Conservation (phyloP, 2,797 vertebrate genomes). For the Hippoglossus hippoglossus region DNA sequence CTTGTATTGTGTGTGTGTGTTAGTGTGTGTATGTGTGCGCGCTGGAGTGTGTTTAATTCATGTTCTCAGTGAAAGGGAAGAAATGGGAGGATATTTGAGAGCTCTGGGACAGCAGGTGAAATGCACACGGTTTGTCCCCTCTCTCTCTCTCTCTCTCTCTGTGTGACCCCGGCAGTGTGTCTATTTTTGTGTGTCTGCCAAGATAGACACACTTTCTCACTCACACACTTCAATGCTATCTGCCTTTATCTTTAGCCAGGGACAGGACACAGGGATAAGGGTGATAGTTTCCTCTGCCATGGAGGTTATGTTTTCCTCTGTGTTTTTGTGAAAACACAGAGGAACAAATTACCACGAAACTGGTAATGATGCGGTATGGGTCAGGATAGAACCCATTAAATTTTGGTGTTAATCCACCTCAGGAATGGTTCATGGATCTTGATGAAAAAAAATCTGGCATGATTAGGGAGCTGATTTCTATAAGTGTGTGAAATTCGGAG, state of each 20-base stretch:
- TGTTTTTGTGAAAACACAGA: no score
- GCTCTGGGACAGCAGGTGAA: constrained; percentile 61
- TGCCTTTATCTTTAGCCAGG: constrained; percentile 1
- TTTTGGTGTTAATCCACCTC: no score
- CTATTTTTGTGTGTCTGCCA: constrained; percentile 22
- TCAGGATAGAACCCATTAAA: no score
- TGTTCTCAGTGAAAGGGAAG: constrained; percentile 64
- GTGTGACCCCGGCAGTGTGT: constrained; percentile 3
- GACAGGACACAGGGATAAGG: background rate
- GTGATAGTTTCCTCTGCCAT: no score
- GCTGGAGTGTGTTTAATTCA: constrained; percentile 52
- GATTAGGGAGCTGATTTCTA: no score
- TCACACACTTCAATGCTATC: background rate
- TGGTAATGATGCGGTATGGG: no score
- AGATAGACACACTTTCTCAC: background rate
- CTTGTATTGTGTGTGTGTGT: constrained; percentile 17
- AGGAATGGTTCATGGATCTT: no score
- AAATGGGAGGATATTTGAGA: constrained; percentile 64
- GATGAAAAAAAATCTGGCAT: no score
- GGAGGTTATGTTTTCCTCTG: no score
- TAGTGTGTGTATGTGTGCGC: constrained; percentile 1
- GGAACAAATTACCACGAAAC: no score
- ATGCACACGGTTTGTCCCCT: constrained; percentile 21
- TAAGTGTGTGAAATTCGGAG: no score
- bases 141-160: constrained; percentile 22